Conservation (phyloP, 1,140 invertebrate species). For the Pogonomyrmex californicus region DNA sequence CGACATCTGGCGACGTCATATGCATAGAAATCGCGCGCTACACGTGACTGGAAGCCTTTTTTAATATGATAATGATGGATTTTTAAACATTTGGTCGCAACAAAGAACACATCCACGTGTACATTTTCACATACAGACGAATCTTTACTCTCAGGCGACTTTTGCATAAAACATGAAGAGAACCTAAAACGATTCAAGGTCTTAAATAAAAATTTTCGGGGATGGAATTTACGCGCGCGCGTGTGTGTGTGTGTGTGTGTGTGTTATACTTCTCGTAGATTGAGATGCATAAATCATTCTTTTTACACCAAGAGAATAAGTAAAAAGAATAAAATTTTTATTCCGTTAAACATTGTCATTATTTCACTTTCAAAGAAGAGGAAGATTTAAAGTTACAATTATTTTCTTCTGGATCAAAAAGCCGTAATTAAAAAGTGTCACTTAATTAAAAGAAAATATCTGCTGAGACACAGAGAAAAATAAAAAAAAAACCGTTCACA, state of each 20-base stretch:
- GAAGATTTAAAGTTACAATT: neutral
- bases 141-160: neutral
- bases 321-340: neutral
- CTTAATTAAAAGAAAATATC: neutral
- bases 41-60: neutral
- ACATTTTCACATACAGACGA: neutral
- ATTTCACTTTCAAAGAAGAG: neutral
- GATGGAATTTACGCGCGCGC: neutral
- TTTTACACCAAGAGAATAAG: neutral
- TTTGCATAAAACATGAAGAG: slow-evolving; percentile 28
- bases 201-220: neutral
- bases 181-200: neutral
- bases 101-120: neutral
- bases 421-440: neutral
- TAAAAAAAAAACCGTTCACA: neutral
- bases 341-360: neutral
- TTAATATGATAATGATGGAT: slow-evolving; percentile 29
- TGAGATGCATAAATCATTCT: slow-evolving; percentile 26
- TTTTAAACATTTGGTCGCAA: neutral
- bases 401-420: neutral
- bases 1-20: slow-evolving; percentile 25
- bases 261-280: neutral
- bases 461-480: neutral
- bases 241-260: neutral
- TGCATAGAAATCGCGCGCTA: neutral